Percentiles rank a stretch among this genome's conserved stretches.
phyloP scores from a whole-genome alignment of 1,140 invertebrate genomes.

The Nixonia krombeini region DNA sequence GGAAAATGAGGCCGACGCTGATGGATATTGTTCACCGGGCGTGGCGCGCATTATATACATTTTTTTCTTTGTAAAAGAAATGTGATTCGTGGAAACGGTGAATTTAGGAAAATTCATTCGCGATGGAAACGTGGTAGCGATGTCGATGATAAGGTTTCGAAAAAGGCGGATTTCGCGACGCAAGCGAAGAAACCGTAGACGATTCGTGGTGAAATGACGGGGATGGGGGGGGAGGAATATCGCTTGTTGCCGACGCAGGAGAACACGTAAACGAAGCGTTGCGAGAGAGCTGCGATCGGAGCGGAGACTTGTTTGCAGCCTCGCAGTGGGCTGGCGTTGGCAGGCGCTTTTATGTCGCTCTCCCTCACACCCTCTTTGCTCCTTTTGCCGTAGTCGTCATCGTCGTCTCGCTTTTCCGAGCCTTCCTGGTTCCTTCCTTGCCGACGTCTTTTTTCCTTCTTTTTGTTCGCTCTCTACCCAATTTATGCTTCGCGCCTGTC shows the following conservation, averaged over 20 bases:
- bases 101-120: no score
- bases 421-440: background rate
- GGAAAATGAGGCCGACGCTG: background rate
- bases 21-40: background rate
- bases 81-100: no score
- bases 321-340: conserved; percentile 3
- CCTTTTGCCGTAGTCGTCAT: conserved; percentile 8
- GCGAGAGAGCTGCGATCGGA: no score
- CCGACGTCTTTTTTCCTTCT: conserved; percentile 5
- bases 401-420: conserved; percentile 21
- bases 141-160: no score
- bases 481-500: conserved; percentile 6
- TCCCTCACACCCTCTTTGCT: background rate
- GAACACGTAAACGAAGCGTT: background rate
- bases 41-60: no score
- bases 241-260: background rate
- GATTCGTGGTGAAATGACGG: no score
- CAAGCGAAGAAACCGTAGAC: no score
- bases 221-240: background rate
- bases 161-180: no score
- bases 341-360: background rate
- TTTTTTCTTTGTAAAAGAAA: no score
- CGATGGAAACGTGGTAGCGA: no score
- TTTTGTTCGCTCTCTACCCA: conserved; percentile 6
- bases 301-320: conserved; percentile 1